Conservation (phyloP, 2,113 vertebrate species). For the Tetrao urogallus region DNA sequence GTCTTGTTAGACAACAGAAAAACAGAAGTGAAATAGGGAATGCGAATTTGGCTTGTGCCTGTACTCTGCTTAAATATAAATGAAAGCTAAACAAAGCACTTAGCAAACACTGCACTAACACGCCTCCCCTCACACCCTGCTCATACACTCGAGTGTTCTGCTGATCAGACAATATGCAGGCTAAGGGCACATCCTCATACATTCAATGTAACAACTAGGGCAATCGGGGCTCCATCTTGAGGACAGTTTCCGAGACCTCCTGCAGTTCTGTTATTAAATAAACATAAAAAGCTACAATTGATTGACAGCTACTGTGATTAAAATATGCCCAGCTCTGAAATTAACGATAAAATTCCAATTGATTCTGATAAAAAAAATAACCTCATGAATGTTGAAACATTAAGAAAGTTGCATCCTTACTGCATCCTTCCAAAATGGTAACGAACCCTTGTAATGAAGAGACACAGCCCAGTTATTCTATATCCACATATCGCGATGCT, state of each 20-base stretch:
- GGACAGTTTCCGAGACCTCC: conserved; percentile 23
- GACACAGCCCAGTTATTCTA: not conserved
- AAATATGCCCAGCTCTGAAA: conserved; percentile 10
- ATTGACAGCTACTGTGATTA: conserved; percentile 18
- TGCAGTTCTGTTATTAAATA: conserved; percentile 53
- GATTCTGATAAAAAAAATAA: not conserved
- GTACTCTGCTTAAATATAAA: not conserved
- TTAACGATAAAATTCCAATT: not conserved
- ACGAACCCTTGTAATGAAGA: not conserved
- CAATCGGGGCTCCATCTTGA: not conserved
- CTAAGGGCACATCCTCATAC: not conserved
- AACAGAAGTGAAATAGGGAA: not conserved
- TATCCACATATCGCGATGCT: not conserved
- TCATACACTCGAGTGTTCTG: not conserved
- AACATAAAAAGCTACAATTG: conserved; percentile 42
- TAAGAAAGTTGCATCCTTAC: not conserved
- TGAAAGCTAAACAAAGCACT: not conserved
- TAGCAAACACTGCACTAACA: not conserved
- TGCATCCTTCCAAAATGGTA: not conserved
- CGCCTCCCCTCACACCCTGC: not conserved
- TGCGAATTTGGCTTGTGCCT: not conserved
- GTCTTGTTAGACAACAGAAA: not conserved
- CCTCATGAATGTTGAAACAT: not conserved
- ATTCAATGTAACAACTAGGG: not conserved
- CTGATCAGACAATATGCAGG: not conserved